A percentile compares a stretch with the other conserved stretches of the same genome.
Conservation (phyloP, 2,113 vertebrate species). For the Bungarus multicinctus region DNA sequence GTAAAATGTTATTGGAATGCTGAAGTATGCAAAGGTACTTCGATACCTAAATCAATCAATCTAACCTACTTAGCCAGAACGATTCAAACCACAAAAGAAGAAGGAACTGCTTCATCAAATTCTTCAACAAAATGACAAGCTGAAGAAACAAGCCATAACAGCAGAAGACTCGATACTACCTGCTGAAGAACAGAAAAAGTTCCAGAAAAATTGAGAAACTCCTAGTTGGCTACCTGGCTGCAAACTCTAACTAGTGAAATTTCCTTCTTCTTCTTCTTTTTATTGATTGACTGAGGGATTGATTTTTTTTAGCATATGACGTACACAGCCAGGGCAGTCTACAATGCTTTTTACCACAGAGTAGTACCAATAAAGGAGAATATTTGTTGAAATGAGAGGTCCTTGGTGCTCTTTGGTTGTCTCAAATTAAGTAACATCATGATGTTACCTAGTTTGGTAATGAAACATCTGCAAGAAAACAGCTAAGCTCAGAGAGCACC, state of each 20-base stretch:
- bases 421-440: too few relatives aligned
- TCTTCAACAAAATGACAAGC: background rate
- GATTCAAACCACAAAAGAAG: fast-evolving
- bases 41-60: background rate
- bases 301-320: too few relatives aligned
- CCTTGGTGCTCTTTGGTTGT: too few relatives aligned
- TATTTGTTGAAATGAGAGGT: too few relatives aligned
- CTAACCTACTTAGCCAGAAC: fast-evolving
- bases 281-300: too few relatives aligned
- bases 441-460: too few relatives aligned
- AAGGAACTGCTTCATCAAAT: fast-evolving
- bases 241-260: background rate
- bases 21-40: fast-evolving
- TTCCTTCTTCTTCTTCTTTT: too few relatives aligned
- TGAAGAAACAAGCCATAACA: background rate
- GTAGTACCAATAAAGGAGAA: too few relatives aligned
- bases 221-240: fast-evolving
- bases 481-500: too few relatives aligned
- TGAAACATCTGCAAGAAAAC: too few relatives aligned
- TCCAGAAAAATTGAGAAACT: fast-evolving
- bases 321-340: too few relatives aligned
- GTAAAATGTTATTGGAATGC: background rate
- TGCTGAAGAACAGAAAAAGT: background rate
- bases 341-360: too few relatives aligned
- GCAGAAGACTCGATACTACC: background rate